Evolutionary conservation across 1,140 invertebrate genomes (phyloP).

Genomic region (Andricus grossulariae): DNA sequence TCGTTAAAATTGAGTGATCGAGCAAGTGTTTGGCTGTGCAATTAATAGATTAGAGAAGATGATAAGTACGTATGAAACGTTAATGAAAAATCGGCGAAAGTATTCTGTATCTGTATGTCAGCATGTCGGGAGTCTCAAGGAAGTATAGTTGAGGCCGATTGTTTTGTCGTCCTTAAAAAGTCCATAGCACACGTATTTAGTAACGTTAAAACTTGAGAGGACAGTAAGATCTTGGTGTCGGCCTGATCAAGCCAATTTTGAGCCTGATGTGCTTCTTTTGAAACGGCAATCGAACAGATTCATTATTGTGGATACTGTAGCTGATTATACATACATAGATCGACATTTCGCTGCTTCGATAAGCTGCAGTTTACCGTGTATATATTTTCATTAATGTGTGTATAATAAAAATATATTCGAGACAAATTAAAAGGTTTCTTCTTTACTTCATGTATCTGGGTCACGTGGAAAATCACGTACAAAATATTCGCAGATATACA

Average conservation of each 20-base stretch:
- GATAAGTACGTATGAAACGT: conserved; percentile 40
- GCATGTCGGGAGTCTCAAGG: neutral
- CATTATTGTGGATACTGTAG: conserved; percentile 52
- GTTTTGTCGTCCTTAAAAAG: neutral
- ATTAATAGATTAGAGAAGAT: conserved; percentile 70
- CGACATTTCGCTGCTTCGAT: conserved; percentile 72
- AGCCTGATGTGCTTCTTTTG: conserved; percentile 14
- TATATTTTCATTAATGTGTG: conserved; percentile 77
- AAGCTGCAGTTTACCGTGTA: conserved; percentile 75
- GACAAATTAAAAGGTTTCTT: neutral
- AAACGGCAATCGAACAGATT: conserved; percentile 44
- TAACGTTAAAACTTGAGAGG: neutral
- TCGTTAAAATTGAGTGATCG: conserved; percentile 61
- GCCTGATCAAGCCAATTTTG: conserved; percentile 40
- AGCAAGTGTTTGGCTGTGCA: conserved; percentile 75
- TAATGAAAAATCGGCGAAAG: conserved; percentile 41
- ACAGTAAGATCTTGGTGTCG: conserved; percentile 23
- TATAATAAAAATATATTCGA: conserved; percentile 63
- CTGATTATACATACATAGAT: conserved; percentile 58
- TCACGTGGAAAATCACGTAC: too few species aligned
- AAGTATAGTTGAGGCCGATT: neutral
- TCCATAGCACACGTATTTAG: too few species aligned
- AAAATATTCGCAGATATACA: too few species aligned
- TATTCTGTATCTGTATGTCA: conserved; percentile 36
- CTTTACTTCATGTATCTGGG: neutral